phyloP scores from a whole-genome alignment of 1,140 invertebrate genomes.

The Parasteatoda tepidariorum region DNA sequence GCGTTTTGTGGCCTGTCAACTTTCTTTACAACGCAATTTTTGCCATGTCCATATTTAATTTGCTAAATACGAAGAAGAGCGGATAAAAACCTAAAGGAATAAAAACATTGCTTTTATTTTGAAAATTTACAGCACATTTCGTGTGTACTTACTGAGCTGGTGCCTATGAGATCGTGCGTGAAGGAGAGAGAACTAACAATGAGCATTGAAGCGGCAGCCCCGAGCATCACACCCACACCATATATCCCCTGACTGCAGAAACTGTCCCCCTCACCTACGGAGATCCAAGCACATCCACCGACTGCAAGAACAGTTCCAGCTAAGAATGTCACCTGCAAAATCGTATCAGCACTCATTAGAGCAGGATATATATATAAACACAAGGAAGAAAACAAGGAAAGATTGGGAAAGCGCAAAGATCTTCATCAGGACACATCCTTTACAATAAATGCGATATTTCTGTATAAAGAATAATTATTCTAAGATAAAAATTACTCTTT shows the following conservation, averaged over 20 bases:
- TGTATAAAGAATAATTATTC: too few species aligned
- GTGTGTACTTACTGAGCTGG: slow-evolving; percentile 76
- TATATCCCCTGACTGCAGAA: slow-evolving; percentile 79
- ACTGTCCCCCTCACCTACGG: slow-evolving; percentile 72
- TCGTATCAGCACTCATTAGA: neutral
- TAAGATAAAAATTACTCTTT: too few species aligned
- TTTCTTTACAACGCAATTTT: too few species aligned
- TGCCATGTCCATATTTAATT: too few species aligned
- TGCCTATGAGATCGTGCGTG: slow-evolving; percentile 89
- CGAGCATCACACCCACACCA: slow-evolving; percentile 79
- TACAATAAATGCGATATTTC: too few species aligned
- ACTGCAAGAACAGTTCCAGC: slow-evolving; percentile 77
- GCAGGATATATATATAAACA: too few species aligned
- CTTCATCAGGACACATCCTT: too few species aligned
- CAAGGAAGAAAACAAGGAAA: neutral
- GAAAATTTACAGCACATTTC: too few species aligned
- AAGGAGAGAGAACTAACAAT: slow-evolving; percentile 88
- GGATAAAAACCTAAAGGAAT: too few species aligned
- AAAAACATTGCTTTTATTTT: too few species aligned
- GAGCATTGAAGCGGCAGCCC: slow-evolving; percentile 84
- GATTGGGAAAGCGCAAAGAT: neutral
- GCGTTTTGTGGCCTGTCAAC: too few species aligned
- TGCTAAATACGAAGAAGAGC: too few species aligned
- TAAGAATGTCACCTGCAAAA: slow-evolving; percentile 72
- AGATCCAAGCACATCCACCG: slow-evolving; percentile 78